These are phyloP conservation scores for Nasonia oneida DNA, from an alignment of 2,888 invertebrate species.

Conservation along the genomic window DNA sequence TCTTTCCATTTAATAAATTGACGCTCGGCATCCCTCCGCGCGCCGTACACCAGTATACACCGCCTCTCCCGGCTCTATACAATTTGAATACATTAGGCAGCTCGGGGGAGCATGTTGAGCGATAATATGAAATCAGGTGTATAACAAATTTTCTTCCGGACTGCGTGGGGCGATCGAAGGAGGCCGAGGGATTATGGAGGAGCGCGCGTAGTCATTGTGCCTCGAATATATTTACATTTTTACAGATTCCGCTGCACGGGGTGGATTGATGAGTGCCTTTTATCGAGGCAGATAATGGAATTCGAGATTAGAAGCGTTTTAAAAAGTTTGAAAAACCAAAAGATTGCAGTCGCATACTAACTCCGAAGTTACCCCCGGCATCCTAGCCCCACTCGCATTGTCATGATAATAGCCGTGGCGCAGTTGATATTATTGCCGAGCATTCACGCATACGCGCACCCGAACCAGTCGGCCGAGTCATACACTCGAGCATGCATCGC, in stretches of 20 bases:
- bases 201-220: constrained; percentile 1
- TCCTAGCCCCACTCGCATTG: constrained; percentile 62
- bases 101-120: constrained; percentile 23
- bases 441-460: neutral
- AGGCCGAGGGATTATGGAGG: no score
- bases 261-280: neutral
- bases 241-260: neutral
- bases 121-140: constrained; percentile 62
- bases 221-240: constrained; percentile 46
- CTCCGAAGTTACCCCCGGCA: neutral
- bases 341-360: neutral
- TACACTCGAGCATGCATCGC: neutral
- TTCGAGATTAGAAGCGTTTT: neutral
- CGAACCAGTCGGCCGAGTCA: neutral
- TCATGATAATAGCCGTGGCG: constrained; percentile 70
- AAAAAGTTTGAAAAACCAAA: no score
- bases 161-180: constrained; percentile 8
- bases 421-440: constrained; percentile 70
- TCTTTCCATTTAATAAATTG: constrained; percentile 79
- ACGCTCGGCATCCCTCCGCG: constrained; percentile 63
- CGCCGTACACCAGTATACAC: neutral
- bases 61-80: constrained; percentile 69
- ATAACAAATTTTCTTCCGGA: constrained; percentile 56
- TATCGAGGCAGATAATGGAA: neutral
- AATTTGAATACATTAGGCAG: constrained; percentile 77